Conservation (phyloP, 1,140 invertebrate genomes). For the Bombus affinis region DNA sequence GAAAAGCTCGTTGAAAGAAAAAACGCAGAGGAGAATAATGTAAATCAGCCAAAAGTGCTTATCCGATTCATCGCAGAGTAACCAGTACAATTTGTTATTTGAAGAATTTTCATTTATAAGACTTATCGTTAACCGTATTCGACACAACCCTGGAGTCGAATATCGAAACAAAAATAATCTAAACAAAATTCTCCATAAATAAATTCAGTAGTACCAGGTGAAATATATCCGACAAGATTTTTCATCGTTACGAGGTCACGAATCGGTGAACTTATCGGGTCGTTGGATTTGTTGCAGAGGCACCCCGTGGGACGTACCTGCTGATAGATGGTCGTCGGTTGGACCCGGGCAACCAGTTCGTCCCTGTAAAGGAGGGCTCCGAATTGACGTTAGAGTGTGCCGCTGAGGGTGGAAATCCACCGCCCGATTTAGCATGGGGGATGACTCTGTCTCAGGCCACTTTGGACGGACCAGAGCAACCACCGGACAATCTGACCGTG, state of each 20-base stretch:
- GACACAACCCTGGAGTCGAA: rapidly evolving
- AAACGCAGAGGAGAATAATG: no score
- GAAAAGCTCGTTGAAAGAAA: no score
- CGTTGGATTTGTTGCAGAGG: conserved; percentile 84
- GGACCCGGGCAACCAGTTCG: conserved; percentile 92
- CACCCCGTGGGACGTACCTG: conserved; percentile 89
- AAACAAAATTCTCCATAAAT: background rate
- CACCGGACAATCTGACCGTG: conserved; percentile 80
- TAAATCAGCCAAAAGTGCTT: no score
- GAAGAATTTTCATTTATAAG: no score
- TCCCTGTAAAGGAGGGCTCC: conserved; percentile 91
- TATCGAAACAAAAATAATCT: no score
- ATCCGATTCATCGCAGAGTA: no score
- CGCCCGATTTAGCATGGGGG: conserved; percentile 88
- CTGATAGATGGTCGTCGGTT: conserved; percentile 90
- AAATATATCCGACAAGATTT: conserved; percentile 38
- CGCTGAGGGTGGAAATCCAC: conserved; percentile 91
- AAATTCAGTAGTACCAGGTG: background rate
- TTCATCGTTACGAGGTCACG: conserved; percentile 52
- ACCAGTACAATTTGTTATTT: no score
- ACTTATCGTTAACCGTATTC: no score
- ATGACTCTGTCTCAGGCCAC: conserved; percentile 84
- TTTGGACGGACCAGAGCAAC: conserved; percentile 83
- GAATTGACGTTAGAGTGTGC: conserved; percentile 91
- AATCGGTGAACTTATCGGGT: conserved; percentile 50